Base-by-base conservation (phyloP, 2,113 vertebrate genomes). In the Paradoxurus hermaphroditus region DNA sequence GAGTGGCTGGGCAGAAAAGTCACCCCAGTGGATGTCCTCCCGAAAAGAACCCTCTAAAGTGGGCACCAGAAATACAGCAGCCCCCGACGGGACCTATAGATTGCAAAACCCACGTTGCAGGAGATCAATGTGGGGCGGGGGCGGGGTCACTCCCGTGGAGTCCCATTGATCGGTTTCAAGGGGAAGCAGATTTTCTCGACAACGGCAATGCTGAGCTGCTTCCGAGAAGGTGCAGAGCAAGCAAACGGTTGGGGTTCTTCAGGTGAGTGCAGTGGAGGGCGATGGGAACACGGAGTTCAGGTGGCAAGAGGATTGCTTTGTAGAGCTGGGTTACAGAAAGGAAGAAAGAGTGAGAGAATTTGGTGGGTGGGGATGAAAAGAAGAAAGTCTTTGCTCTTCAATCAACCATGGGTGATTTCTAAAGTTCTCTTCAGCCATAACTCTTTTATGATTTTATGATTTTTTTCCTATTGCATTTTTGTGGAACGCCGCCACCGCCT, bases 391-490 rank as follows among this genome's bases (percentile, higher is more conserved):
- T 87, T 51, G 29, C 39, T 36, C 41, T 63, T 72, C 51, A 86
- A 23, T 41, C 83, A 88, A 62, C 62, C 86, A 6, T 78, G 36
- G 4, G 14, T 41, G 14, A 36, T 93, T 70, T 82, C 65, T 82
- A 39, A 94, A 97, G 59, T 67, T 84, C 78, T 82, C 82, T 89
- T 85, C 23, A 63, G 36, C 27, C 7, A 3, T 39, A 34, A 62
- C 4, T 41, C 75, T 72, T 73, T 79, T 41, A 49, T 34, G 87
- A 53, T 73, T 87, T 63, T 68, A 44, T n/a, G 89, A 72, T 75
- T 56, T 65, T 34, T 46, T 44, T 27, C 73, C 27, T 31, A 4
- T 16, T 46, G 41, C 18, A 63, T 31, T 51, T 68, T 79, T 95
- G 19, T 39, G 44, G n/a, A 91, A 41, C 14, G 8, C 21, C 51